Base-by-base conservation (phyloP, 2,888 invertebrate species). In the Stegana nigrithorax region DNA sequence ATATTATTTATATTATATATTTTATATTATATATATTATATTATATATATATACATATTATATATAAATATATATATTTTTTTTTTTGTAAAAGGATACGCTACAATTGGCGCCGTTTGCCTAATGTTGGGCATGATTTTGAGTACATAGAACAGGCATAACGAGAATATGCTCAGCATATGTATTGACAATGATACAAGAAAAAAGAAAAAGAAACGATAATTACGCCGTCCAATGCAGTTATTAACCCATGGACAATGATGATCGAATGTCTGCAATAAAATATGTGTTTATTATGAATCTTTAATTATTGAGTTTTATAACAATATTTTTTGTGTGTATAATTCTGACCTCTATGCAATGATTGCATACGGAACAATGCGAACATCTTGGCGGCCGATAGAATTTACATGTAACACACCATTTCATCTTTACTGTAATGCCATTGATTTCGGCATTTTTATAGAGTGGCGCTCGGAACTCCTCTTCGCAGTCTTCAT, bases 331-430 rank as follows among this genome's bases (percentile, higher is more conserved):
- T n/a, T n/a, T n/a, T 32, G 19, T 4, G 44, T 12, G n/a, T n/a
- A n/a, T n/a, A n/a, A 17, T 8, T 78, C 88, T 86, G 83, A 95
- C 95, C 91, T 96, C 96, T 86, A 97, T 97, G 87, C 98, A 98
- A 84, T 96, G 96, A 88, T 99, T 97, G 89, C 98, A 99, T 65
- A 98, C 97, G 75, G 97, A 97, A 87, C 99, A 99, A 87, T 99
- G 99, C 65, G 97, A 97, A 87, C 98, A 98, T 82, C 99, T 90
- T 69, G 99, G 99, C 84, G 99, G 99, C 81, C 99, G 90, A 88
- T 99, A 99, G 89, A 99, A 99, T 88, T 98, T 97, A 88, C 99
- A 99, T 2, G 99, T 99, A 74, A 97, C 95, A 87, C 99, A 98
- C 98, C 98, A 99, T 88, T 99, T 99, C 98, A 99, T 98, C 68